A percentile compares a stretch with the other conserved stretches of the same genome.
These are phyloP conservation scores for Linnaemya tessellans DNA, from an alignment of 2,888 invertebrate species.

Conservation along the genomic window DNA sequence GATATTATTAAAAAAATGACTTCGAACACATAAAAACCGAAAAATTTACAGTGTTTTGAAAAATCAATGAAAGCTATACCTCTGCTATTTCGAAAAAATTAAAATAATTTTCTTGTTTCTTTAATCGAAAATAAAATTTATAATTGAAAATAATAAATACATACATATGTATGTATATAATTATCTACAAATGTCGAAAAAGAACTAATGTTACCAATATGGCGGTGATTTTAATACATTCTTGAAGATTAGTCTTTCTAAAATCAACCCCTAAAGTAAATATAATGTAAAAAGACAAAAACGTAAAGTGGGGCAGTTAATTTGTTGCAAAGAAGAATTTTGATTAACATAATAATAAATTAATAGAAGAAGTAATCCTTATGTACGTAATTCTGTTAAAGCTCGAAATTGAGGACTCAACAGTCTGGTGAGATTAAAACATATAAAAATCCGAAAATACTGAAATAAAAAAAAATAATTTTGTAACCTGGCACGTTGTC, in stretches of 20 bases:
- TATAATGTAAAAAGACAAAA: slow-evolving; percentile 16
- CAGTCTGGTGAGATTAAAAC: slow-evolving; percentile 36
- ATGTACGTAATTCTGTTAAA: not conserved
- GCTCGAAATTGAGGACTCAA: slow-evolving; percentile 4
- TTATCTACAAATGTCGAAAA: not conserved
- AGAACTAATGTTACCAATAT: slow-evolving; percentile 4
- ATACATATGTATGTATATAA: not conserved
- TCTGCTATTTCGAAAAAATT: not conserved
- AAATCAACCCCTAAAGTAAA: slow-evolving; percentile 60
- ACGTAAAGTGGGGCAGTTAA: slow-evolving; percentile 35
- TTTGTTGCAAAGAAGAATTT: slow-evolving; percentile 18
- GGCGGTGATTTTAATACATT: slow-evolving; percentile 19
- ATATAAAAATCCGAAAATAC: not conserved
- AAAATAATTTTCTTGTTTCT: not conserved
- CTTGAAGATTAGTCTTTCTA: not conserved
- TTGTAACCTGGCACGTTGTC: not conserved
- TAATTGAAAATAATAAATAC: slow-evolving; percentile 17
- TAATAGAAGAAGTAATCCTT: too few species aligned
- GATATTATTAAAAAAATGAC: slow-evolving; percentile 1
- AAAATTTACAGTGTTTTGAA: not conserved
- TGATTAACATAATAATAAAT: slow-evolving; percentile 12
- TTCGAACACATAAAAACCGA: not conserved
- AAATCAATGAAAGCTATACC: slow-evolving; percentile 57
- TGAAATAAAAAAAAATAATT: not conserved
- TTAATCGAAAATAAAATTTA: not conserved